Percentiles rank a stretch among this genome's conserved stretches.
Evolutionary conservation across 2,888 invertebrate species (phyloP).

Genomic region (Congeria kusceri): DNA sequence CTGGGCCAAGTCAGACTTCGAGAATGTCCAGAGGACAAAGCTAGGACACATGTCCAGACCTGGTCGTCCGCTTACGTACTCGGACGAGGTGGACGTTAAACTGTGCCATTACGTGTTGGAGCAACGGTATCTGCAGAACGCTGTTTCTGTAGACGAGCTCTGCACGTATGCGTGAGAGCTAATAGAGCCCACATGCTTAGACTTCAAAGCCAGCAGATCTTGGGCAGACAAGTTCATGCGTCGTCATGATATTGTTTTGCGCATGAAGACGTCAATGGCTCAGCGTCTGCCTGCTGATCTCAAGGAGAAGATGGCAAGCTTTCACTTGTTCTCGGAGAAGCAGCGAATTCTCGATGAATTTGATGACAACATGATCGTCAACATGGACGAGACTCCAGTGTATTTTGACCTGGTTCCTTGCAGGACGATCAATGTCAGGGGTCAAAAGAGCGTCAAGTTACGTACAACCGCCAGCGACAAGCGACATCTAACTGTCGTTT

Average conservation of each 20-base stretch:
- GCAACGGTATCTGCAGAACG: conserved; percentile 29
- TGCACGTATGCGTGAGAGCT: conserved; percentile 11
- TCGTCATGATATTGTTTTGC: conserved; percentile 18
- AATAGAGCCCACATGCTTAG: conserved; percentile 2
- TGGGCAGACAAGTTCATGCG: conserved; percentile 37
- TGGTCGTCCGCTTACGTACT: no score
- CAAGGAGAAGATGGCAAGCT: conserved; percentile 21
- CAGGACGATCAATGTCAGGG: conserved; percentile 22
- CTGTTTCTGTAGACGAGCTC: conserved; percentile 32
- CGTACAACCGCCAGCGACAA: conserved; percentile 35
- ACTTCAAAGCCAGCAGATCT: conserved; percentile 25
- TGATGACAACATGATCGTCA: conserved; percentile 39
- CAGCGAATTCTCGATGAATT: conserved; percentile 38
- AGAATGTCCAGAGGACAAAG: no score
- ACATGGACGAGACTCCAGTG: conserved; percentile 51
- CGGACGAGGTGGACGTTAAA: no score
- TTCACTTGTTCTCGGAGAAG: conserved; percentile 26
- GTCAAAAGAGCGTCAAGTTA: conserved; percentile 19
- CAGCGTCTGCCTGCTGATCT: conserved; percentile 34
- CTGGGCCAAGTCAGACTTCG: no score
- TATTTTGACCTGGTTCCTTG: conserved; percentile 40
- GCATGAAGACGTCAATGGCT: conserved; percentile 27
- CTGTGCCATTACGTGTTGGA: conserved; percentile 12
- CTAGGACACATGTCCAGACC: no score
- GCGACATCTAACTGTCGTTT: conserved; percentile 38